Evolutionary conservation across 1,140 invertebrate species (phyloP), one percentile per base, ranked within the genome.

Genomic region (Micrasema longulum): DNA sequence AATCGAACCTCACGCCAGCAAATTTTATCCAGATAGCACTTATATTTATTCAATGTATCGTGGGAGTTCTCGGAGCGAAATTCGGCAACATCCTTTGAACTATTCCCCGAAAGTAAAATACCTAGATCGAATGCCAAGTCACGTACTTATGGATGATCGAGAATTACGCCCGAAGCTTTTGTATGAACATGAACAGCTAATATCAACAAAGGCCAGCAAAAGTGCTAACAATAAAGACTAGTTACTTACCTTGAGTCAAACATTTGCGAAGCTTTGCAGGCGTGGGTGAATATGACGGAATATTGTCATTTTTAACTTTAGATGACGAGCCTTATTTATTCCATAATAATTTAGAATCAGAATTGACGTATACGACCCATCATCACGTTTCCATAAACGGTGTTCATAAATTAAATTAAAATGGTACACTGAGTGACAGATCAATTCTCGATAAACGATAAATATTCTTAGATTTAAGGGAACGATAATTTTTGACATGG

Each of bases 221-320:
- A n/a, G 47, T 63, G 35, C 53, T 43, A 31, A 35, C 60, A 63
- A 38, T 55, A 26, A 74, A 69, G 72, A 75, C 72, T 57, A 75
- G 74, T 72, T 50, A 72, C 57, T 70, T 62, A 66, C 74, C 74
- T 75, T 75, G 70, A 75, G 36, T 38, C 2, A 31, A 31, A 36
- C 16, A 18, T 18, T 60, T 60, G 35, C 20, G 48, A 52, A 52
- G 18, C 10, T 22, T n/a, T n/a, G 26, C 2, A 20, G 55, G 2
- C 20, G 55, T 60, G 55, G 55, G 55, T 18, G 55, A 20, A 18
- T 11, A 23, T 52, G 55, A 14, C 41, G 36, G 36, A 60, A 41
- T 22, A 60, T 60, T 60, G 55, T 20, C 35, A 60, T 60, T 60
- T 18, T 60, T 60, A 4, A 35, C n/a, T n/a, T 20, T 11, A 53